Evolutionary conservation across 2,888 invertebrate genomes (phyloP).

Genomic region (Biston betularia): DNA sequence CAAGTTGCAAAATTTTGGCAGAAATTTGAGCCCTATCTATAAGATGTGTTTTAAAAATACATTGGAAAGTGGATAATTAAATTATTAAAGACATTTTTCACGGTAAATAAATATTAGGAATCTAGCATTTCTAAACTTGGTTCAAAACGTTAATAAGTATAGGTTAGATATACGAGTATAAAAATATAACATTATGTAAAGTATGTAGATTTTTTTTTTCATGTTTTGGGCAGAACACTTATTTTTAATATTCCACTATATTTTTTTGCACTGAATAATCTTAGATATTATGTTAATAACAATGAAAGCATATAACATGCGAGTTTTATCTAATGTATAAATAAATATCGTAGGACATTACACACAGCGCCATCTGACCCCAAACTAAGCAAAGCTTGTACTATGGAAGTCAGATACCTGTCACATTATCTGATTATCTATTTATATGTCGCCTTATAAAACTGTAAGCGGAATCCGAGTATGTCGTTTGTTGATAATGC

Average conservation of each 20-base stretch:
- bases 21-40: slow-evolving; percentile 8
- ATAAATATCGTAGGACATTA: too few species aligned
- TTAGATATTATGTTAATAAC: slow-evolving; percentile 14
- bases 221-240: slow-evolving; percentile 29
- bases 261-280: slow-evolving; percentile 3
- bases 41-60: not conserved
- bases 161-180: slow-evolving; percentile 27
- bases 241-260: slow-evolving; percentile 20
- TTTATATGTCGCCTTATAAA: too few species aligned
- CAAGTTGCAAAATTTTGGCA: not conserved
- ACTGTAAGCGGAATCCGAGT: too few species aligned
- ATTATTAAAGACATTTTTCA: not conserved
- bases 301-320: not conserved
- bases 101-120: slow-evolving; percentile 1
- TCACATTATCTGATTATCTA: too few species aligned
- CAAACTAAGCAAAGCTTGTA: too few species aligned
- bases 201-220: slow-evolving; percentile 30
- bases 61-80: not conserved
- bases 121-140: slow-evolving; percentile 15
- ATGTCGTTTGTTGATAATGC: too few species aligned
- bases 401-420: too few species aligned
- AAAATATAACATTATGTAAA: slow-evolving; percentile 30
- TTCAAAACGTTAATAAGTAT: not conserved
- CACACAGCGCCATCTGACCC: too few species aligned
- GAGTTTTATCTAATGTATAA: too few species aligned